phyloP scores from a whole-genome alignment of 1,140 invertebrate species.

The Drosophila yakuba region DNA sequence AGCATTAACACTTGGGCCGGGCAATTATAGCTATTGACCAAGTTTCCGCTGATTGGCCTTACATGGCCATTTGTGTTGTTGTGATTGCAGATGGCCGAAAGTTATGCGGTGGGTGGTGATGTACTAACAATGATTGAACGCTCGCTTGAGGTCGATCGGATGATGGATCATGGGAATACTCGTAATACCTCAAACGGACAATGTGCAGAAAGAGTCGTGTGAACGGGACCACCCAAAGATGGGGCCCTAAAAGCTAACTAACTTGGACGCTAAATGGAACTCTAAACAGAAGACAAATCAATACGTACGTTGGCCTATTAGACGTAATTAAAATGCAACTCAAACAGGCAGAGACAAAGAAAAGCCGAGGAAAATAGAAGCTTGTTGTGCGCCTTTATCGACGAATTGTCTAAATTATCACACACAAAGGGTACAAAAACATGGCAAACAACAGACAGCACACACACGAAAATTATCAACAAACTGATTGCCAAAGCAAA shows the following conservation, averaged over 20 bases:
- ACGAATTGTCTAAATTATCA: constrained; percentile 74
- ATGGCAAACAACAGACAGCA: constrained; percentile 49
- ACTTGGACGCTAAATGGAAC: constrained; percentile 60
- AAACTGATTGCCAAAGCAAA: constrained; percentile 77
- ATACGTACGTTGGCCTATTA: constrained; percentile 37
- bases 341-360: constrained; percentile 47
- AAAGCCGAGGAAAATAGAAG: constrained; percentile 45
- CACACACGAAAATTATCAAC: constrained; percentile 77
- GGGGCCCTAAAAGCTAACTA: constrained; percentile 43
- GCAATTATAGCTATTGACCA: constrained; percentile 78
- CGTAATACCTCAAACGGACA: constrained; percentile 13
- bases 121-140: constrained; percentile 73
- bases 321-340: constrained; percentile 76
- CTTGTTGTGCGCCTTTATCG: constrained; percentile 77
- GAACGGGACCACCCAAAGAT: constrained; percentile 61
- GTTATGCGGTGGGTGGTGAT: constrained; percentile 67
- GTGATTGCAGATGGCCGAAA: constrained; percentile 61
- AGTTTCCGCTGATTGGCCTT: constrained; percentile 77
- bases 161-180: constrained; percentile 79
- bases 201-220: constrained; percentile 39
- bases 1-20: constrained; percentile 61
- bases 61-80: constrained; percentile 55
- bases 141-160: constrained; percentile 54
- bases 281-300: constrained; percentile 36
- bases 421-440: constrained; percentile 43